Base-by-base conservation (phyloP, 2,797 vertebrate genomes). In the Tympanoctomys barrerae region DNA sequence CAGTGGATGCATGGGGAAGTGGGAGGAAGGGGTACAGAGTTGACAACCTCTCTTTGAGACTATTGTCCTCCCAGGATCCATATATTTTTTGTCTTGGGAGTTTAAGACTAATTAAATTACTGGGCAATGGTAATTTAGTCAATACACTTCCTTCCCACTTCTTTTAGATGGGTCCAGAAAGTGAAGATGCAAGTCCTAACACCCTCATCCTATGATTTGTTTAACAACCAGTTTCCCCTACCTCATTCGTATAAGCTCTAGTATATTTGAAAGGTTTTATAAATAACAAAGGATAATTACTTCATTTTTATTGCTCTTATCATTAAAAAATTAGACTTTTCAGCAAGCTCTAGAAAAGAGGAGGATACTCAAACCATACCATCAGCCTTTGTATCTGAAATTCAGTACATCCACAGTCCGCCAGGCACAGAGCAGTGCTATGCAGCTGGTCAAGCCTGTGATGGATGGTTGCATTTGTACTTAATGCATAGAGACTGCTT, bases 11-110 rank as follows among this genome's bases (percentile, higher is more conserved):
- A 21, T 9, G 24, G 28, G 28, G 28, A 57, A 22, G 24, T 66
- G 11, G 18, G 13, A 49, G 33, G 16, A 28, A 62, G 6, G 46
- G 11, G 16, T 39, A 13, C 10, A 6, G 57, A 21, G 18, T 33
- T 33, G 71, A 62, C n/a, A 39, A 4, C 26, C 11, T 8, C 2
- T 39, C 2, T 21, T 22, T n/a, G 26, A 13, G 6, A 12, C 7
- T 1, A 6, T 10, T 13, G 31, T 8, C 39, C n/a, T 77, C 5
- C 46, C 5, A 18, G 19, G 2, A 42, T 36, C n/a, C 1, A 10
- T 9, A 19, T 78, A 14, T 54, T 66, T n/a, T 33, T 24, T n/a
- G 31, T 24, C 26, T 36, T 13, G 26, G 24, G 39, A 39, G 12
- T 7, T 36, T 46, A 73, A 0, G 16, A 10, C 13, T 52, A 31